phyloP scores from a whole-genome alignment of 2,888 invertebrate species.

The Tachystola acroxantha region DNA sequence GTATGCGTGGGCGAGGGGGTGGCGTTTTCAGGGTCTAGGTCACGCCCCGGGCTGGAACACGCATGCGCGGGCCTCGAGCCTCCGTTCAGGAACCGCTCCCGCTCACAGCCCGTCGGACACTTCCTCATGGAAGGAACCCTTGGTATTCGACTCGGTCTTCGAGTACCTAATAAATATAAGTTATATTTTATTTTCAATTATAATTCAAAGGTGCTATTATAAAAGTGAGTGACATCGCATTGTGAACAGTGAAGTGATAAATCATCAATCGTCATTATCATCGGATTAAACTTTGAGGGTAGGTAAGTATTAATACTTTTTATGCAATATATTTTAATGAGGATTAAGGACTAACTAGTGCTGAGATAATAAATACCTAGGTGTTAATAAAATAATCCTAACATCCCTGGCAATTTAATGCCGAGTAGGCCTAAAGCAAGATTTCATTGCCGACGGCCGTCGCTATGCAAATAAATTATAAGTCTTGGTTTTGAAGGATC shows the following conservation, averaged over 20 bases:
- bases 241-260: neutral
- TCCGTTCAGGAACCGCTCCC: constrained; percentile 37
- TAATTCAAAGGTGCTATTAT: no score
- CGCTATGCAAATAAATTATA: no score
- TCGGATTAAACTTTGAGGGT: neutral
- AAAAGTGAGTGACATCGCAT: neutral
- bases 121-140: constrained; percentile 38
- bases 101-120: constrained; percentile 46
- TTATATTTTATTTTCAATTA: no score
- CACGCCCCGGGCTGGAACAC: constrained; percentile 60
- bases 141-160: constrained; percentile 1
- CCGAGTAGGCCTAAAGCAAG: no score
- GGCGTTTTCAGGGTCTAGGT: constrained; percentile 77
- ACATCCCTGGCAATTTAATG: no score
- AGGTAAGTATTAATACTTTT: neutral
- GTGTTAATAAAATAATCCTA: no score
- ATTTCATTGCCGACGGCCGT: no score
- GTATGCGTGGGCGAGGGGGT: constrained; percentile 64
- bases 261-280: neutral
- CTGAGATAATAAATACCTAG: no score
- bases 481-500: no score
- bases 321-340: no score
- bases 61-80: constrained; percentile 56
- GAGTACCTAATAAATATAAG: neutral
- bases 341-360: no score